Evolutionary conservation across 2,888 invertebrate species (phyloP), one percentile per base, ranked within the genome.

Genomic region (Meghimatium bilineatum): DNA sequence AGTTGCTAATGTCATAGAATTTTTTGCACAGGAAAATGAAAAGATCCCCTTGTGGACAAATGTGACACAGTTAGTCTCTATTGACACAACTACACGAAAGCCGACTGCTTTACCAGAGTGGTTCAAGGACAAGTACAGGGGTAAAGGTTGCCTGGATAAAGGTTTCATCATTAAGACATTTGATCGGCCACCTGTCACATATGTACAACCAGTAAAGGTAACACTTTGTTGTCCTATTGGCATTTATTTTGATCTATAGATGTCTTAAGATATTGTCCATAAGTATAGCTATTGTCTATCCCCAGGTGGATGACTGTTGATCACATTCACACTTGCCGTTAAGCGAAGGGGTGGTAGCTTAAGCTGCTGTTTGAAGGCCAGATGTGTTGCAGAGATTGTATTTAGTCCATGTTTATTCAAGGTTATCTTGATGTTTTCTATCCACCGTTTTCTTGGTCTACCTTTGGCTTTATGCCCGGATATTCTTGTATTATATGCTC

Each of bases 91-190:
- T 23, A 90, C 91, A 3, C 86, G 92, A 20, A 88, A 89, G 82
- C 92, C 92, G 8, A 87, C 82, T 17, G 86, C 89, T 0, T 82
- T 92, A 32, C 90, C 92, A 10, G 90, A 89, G 36, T 91, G 92
- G 91, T 93, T 71, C 52, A 78, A 69, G 60, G 84, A 81, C 6
- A 81, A 86, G 63, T 79, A 84, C 69, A 56, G 71, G 38, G 69
- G 79, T 1, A 67, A 81, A 52, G 77, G 78, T 32, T 72, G 52
- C 26, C 60, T 76, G 38, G 75, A 83, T 20, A 69, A 82, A 60
- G 82, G 82, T 44, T 60, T 86, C n/a, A 79, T 82, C 34, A 36
- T 84, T 23, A 84, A 77, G 32, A 69, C 72, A 23, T 72, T 89
- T 34, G 74, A 76, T 8, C 86, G 86, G 29, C 91, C 92, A 29